Base-by-base conservation (phyloP, 2,888 invertebrate genomes). In the Cataglyphis cursor region DNA sequence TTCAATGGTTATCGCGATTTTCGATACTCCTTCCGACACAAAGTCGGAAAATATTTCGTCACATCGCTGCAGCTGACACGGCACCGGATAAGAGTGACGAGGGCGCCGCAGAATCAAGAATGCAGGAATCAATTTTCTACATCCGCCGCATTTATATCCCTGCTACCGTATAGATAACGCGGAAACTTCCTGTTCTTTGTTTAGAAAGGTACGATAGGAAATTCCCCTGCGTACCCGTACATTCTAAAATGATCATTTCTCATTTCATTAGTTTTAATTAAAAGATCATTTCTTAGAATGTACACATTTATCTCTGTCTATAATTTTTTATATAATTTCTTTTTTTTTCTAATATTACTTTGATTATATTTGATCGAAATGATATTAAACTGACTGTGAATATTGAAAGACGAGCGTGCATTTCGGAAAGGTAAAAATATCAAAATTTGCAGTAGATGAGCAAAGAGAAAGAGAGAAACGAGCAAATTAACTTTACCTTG, bases 11-110 rank as follows among this genome's bases (percentile, higher is more conserved):
- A 84, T 84, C 82, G 75, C 81, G 66, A 84, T 84, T 82, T 84
- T 82, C 84, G 75, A 75, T 84, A 81, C 72, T 70, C 57, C 21
- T 51, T n/a, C 66, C 41, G 80, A 64, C 65, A 64, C 83, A 72
- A 64, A 78, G 66, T 82, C 78, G 66, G 82, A 82, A 82, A 82
- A 82, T 76, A 82, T 82, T 82, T 82, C 81, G 81, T 65, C 81
- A 65, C 57, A 59, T 59, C 57, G 59, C 81, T 81, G 65, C 64
- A 64, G 65, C 81, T 75, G 74, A 74, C 81, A 75, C 57, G 24
- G 81, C 81, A 31, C 65, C 64, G 74, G 81, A 82, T 82, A 75
- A 82, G 70, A 80, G 78, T 59, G 78, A 80, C 70, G 68, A 78
- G 59, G 70, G 44, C 24, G 59, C 35, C 59, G 70, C 68, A 3